Percentiles rank a stretch among this genome's conserved stretches.
These are phyloP conservation scores for Colletes collaris DNA, from an alignment of 2,888 invertebrate genomes.

Conservation along the genomic window DNA sequence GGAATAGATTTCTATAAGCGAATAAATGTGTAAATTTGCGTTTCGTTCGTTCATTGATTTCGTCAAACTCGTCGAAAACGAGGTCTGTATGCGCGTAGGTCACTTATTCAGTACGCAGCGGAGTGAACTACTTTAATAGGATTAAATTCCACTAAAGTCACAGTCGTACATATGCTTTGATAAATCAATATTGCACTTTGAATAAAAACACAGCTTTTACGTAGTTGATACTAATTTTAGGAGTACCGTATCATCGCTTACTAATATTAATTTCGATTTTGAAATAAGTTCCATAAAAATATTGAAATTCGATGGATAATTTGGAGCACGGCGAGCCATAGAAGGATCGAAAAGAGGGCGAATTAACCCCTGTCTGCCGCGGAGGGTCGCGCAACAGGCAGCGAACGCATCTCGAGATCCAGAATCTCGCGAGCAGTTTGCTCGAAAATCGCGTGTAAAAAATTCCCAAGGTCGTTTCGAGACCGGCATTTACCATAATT, in stretches of 20 bases:
- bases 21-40: background rate
- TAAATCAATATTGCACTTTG: too few relatives aligned
- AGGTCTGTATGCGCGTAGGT: background rate
- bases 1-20: background rate
- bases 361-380: conserved; percentile 45
- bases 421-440: conserved; percentile 23
- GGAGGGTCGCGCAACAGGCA: conserved; percentile 47
- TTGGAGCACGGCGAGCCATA: background rate
- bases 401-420: conserved; percentile 1
- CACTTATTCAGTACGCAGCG: background rate
- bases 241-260: too few relatives aligned
- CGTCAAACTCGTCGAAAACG: background rate
- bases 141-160: background rate
- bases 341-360: conserved; percentile 16
- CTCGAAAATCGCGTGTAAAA: conserved; percentile 8
- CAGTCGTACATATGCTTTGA: too few relatives aligned
- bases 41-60: background rate
- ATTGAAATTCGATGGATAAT: background rate
- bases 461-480: background rate
- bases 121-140: background rate
- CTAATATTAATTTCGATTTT: too few relatives aligned
- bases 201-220: too few relatives aligned
- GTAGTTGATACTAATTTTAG: too few relatives aligned
- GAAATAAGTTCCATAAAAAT: too few relatives aligned
- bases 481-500: background rate